These are phyloP conservation scores for Noctua comes DNA, from an alignment of 2,888 invertebrate genomes.

Conservation along the genomic window DNA sequence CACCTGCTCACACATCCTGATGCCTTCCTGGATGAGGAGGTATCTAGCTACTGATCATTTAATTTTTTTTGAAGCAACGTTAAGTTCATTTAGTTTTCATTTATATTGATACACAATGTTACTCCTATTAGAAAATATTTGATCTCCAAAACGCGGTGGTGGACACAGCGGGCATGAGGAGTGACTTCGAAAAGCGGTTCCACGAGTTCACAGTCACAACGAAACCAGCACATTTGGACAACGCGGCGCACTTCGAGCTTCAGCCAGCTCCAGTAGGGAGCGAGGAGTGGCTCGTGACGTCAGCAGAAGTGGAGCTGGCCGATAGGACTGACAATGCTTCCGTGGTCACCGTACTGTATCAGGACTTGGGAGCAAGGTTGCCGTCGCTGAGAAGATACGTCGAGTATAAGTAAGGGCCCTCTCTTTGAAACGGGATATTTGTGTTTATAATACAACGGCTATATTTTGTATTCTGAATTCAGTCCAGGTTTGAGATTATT, in stretches of 20 bases:
- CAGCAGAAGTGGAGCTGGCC: constrained; percentile 81
- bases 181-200: constrained; percentile 74
- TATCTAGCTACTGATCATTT: constrained; percentile 24
- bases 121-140: constrained; percentile 82
- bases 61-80: no score
- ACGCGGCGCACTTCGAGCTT: constrained; percentile 81
- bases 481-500: no score
- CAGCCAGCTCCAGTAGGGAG: constrained; percentile 65
- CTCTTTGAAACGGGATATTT: not conserved
- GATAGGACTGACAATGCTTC: constrained; percentile 78
- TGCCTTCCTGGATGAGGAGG: constrained; percentile 93
- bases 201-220: constrained; percentile 81
- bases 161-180: constrained; percentile 81
- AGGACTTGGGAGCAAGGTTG: constrained; percentile 91
- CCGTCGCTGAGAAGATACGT: constrained; percentile 90
- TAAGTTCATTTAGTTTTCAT: not conserved
- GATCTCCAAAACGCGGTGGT: constrained; percentile 84
- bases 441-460: no score
- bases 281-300: constrained; percentile 82
- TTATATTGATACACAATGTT: not conserved
- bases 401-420: constrained; percentile 90
- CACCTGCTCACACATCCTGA: constrained; percentile 86
- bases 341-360: constrained; percentile 91
- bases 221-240: constrained; percentile 78
- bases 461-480: no score